Evolutionary conservation across 1,140 invertebrate genomes (phyloP).

Genomic region (Drosophila trapezifrons): DNA sequence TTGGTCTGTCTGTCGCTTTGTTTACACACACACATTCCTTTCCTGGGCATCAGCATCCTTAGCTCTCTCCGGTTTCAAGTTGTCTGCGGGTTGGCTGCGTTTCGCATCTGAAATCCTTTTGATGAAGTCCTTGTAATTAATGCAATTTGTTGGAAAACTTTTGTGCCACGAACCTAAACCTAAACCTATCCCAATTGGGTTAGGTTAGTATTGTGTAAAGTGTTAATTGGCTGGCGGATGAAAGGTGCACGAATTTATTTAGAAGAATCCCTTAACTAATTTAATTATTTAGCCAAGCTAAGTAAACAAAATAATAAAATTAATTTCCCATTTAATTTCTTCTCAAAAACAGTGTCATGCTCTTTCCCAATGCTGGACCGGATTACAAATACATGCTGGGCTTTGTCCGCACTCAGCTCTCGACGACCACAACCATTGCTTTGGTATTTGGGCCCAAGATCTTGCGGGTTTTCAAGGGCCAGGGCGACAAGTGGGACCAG

Average conservation of each 20-base stretch:
- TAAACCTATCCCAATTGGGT: constrained; percentile 19
- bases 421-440: constrained; percentile 92
- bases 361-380: constrained; percentile 93
- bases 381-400: constrained; percentile 95
- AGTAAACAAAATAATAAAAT: background rate
- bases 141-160: constrained; percentile 67
- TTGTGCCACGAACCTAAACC: constrained; percentile 22
- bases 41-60: constrained; percentile 40
- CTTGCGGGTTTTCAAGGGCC: constrained; percentile 90
- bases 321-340: background rate
- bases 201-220: constrained; percentile 10
- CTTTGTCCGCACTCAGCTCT: constrained; percentile 93
- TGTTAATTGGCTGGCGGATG: constrained; percentile 15
- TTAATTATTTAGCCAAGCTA: background rate
- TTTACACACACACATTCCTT: constrained; percentile 60
- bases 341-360: constrained; percentile 86
- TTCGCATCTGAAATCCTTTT: constrained; percentile 63
- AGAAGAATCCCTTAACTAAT: too few relatives aligned
- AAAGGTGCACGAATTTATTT: constrained; percentile 14
- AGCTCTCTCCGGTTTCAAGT: constrained; percentile 40
- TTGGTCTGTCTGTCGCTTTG: constrained; percentile 35
- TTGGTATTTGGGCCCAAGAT: constrained; percentile 95
- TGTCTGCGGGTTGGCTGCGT: constrained; percentile 23
- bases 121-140: constrained; percentile 75
- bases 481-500: constrained; percentile 94